phyloP scores from a whole-genome alignment of 1,140 invertebrate species.

The Lordiphosa collinella region DNA sequence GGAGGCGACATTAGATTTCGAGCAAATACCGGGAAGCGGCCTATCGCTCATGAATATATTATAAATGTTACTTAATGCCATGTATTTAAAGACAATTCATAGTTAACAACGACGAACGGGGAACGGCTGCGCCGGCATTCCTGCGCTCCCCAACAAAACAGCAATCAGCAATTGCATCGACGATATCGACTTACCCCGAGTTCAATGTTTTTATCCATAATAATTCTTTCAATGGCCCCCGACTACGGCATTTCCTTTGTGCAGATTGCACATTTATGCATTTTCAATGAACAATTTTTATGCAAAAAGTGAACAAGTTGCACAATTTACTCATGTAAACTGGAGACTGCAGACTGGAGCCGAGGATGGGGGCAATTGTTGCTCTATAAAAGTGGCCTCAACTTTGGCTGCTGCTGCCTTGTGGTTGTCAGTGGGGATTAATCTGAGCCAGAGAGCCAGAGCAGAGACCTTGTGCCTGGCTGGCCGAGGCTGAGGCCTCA shows the following conservation, averaged over 20 bases:
- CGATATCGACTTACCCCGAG: conserved; percentile 59
- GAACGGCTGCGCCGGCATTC: conserved; percentile 10
- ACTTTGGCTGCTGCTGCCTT: conserved; percentile 17
- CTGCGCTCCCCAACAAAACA: conserved; percentile 20
- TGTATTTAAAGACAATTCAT: conserved; percentile 76
- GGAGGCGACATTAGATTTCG: conserved; percentile 55
- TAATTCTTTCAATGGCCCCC: conserved; percentile 62
- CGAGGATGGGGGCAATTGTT: conserved; percentile 54
- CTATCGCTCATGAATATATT: conserved; percentile 73
- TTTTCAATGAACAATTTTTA: conserved; percentile 78
- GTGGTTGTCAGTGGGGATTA: conserved; percentile 63
- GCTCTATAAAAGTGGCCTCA: conserved; percentile 55
- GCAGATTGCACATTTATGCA: conserved; percentile 75
- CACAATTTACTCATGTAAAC: conserved; percentile 75
- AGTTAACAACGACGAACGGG: conserved; percentile 30
- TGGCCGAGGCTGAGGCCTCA: conserved; percentile 53
- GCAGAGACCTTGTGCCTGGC: conserved; percentile 39
- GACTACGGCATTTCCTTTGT: conserved; percentile 61
- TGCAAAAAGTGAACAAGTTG: conserved; percentile 78
- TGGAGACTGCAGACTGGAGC: conserved; percentile 26
- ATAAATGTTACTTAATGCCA: conserved; percentile 76
- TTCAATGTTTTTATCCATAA: conserved; percentile 74
- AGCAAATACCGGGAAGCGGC: conserved; percentile 69
- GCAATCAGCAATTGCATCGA: conserved; percentile 73
- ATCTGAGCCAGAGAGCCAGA: conserved; percentile 54